Base-by-base conservation (phyloP, 2,113 vertebrate species). In the Cercocebus atys region DNA sequence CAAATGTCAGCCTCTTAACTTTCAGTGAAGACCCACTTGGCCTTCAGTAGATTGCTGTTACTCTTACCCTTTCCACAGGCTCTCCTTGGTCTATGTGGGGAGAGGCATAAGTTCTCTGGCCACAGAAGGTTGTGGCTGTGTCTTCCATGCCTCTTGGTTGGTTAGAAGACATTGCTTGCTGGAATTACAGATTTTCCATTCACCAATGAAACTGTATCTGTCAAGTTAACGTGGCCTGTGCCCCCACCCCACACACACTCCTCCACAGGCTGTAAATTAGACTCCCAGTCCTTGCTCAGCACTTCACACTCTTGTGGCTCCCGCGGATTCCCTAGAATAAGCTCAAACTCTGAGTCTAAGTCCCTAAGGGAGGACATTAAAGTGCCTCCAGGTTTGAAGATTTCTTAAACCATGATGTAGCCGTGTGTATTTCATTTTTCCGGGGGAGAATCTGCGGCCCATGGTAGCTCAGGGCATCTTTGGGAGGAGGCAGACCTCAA, bases 201-300 rank as follows among this genome's bases (percentile, higher is more conserved):
- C 30, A 2, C 14, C 1, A 20, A 4, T 43, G 14, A 70, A 52
- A 43, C 40, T 35, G 18, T 17, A 27, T 38, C 66, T 1, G 14
- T 57, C 57, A 45, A 32, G 30, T 47, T 68, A 3, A 18, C 12
- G 4, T 16, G 73, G 4, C 79, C 23, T 16, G 43, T 66, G 35
- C 14, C 18, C 50, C 38, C 32, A 35, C 50, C 5, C 12, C 35
- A 2, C 75, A 61, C 57, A 90, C 57, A 40, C 14, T 17, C 13
- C 52, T 43, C 47, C 27, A 30, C 16, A 1, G 27, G 50, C 32
- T 11, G 4, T 68, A 61, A 47, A 66, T 68, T 47, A 64, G 40
- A 64, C 30, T 22, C 0, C 6, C 2, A 13, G 6, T 52, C 16
- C 10, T 0, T n/a, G 38, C 40, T 17, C 22, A 0, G 25, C 25